Evolutionary conservation across 2,888 invertebrate species (phyloP).

Genomic region (Tuta absoluta): DNA sequence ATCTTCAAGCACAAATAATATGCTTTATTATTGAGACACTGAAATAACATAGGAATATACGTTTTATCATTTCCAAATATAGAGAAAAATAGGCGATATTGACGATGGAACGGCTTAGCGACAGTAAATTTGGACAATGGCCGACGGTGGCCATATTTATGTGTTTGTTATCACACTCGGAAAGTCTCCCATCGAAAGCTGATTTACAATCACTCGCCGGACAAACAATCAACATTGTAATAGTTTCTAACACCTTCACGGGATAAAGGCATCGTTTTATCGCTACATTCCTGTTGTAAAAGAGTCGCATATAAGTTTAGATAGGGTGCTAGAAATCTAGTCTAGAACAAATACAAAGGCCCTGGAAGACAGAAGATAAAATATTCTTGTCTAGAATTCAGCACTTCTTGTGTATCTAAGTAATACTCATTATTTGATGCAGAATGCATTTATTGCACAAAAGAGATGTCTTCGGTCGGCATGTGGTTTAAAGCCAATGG

Average conservation of each 20-base stretch:
- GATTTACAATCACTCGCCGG: slow-evolving; percentile 64
- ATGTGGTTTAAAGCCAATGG: too few species aligned
- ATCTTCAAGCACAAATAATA: slow-evolving; percentile 6
- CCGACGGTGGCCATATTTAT: slow-evolving; percentile 68
- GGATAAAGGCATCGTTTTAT: slow-evolving; percentile 18
- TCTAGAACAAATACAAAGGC: not conserved
- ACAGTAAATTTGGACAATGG: slow-evolving; percentile 70
- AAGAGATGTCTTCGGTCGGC: too few species aligned
- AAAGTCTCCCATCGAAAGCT: slow-evolving; percentile 66
- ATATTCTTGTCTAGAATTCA: not conserved
- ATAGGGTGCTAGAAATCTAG: not conserved
- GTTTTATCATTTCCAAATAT: slow-evolving; percentile 38
- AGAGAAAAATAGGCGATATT: slow-evolving; percentile 56
- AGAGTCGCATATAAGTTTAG: not conserved
- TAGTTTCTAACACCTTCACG: slow-evolving; percentile 56
- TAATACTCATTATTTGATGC: too few species aligned
- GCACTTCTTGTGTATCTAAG: too few species aligned
- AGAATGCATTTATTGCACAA: too few species aligned
- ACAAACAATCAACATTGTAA: slow-evolving; percentile 64
- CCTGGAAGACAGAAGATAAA: not conserved
- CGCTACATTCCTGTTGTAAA: slow-evolving; percentile 3
- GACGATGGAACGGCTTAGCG: slow-evolving; percentile 53
- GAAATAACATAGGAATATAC: slow-evolving; percentile 19
- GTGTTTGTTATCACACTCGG: slow-evolving; percentile 72
- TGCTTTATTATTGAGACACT: slow-evolving; percentile 17